Conservation (phyloP, 2,113 vertebrate genomes). For the Tragelaphus buxtoni region DNA sequence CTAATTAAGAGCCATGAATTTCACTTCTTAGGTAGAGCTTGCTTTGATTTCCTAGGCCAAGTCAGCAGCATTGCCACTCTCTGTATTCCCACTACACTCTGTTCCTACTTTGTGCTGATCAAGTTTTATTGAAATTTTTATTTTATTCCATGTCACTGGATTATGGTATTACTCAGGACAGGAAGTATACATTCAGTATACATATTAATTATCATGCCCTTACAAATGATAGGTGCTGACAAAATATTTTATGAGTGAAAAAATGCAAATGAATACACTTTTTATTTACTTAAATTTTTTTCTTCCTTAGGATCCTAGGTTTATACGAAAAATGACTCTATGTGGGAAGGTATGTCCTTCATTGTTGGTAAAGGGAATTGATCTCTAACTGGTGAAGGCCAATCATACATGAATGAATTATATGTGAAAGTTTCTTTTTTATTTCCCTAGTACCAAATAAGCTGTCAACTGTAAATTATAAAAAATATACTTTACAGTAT, state of each 20-base stretch:
- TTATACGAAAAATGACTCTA: neutral
- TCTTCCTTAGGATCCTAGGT: neutral
- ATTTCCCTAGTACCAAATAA: neutral
- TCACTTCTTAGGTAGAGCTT: neutral
- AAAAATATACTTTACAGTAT: neutral
- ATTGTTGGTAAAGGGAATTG: neutral
- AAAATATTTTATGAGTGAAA: neutral
- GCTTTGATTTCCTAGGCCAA: neutral
- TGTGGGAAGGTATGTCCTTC: neutral
- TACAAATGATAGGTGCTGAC: neutral
- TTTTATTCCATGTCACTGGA: neutral
- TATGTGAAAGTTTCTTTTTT: neutral
- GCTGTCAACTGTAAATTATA: neutral
- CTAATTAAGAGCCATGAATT: neutral
- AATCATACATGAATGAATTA: neutral
- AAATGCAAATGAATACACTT: neutral
- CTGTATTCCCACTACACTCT: neutral
- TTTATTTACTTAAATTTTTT: neutral
- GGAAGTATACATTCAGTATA: neutral
- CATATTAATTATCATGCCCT: neutral
- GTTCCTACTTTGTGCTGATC: neutral
- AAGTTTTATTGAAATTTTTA: neutral
- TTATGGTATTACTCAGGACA: neutral
- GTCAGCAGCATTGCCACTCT: neutral
- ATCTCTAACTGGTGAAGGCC: neutral